phyloP scores from a whole-genome alignment of 2,888 invertebrate genomes.

The Leptopilina myrica region DNA sequence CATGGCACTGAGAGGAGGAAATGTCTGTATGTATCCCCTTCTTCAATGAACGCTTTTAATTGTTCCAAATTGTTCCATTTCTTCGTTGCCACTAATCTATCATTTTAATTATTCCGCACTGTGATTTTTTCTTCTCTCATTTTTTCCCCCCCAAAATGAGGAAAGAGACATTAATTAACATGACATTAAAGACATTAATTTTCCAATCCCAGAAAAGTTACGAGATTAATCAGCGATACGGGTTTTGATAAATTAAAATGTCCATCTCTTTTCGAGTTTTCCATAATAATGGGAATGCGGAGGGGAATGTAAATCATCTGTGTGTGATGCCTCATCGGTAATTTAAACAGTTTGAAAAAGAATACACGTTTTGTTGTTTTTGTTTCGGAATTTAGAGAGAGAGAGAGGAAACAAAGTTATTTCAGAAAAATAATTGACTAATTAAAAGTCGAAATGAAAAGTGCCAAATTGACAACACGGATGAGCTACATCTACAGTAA shows the following conservation, averaged over 20 bases:
- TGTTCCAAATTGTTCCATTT: not conserved
- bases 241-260: too few relatives aligned
- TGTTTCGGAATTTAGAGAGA: too few relatives aligned
- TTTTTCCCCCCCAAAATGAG: not conserved
- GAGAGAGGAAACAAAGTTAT: too few relatives aligned
- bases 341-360: not conserved
- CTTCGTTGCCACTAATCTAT: not conserved
- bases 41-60: not conserved
- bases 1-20: conserved; percentile 5
- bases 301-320: too few relatives aligned
- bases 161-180: not conserved
- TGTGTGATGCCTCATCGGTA: too few relatives aligned
- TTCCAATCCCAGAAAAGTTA: not conserved
- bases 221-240: too few relatives aligned
- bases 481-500: not conserved
- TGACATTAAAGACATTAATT: not conserved
- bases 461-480: not conserved
- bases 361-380: too few relatives aligned
- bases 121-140: not conserved
- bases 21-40: conserved; percentile 15
- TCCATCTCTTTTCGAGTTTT: not conserved
- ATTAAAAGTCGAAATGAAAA: not conserved
- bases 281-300: not conserved
- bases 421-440: too few relatives aligned
- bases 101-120: not conserved